Evolutionary conservation across 1,140 invertebrate genomes (phyloP).

Genomic region (Diplogasteroides magnus): DNA sequence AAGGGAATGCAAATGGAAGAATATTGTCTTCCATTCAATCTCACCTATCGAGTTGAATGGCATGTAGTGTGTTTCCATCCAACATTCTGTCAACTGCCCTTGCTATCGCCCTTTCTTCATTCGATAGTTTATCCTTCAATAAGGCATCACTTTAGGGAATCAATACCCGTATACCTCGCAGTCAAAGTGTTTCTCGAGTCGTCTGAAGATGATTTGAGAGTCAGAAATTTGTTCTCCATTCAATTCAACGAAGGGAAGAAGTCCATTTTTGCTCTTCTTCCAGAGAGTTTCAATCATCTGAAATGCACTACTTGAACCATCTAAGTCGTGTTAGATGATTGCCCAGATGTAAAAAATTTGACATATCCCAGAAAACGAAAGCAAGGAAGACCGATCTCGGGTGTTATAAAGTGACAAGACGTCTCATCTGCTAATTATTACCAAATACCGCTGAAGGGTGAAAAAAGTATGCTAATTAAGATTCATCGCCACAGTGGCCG

Average conservation of each 20-base stretch:
- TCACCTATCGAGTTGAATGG: slow-evolving; percentile 25
- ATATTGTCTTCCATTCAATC: background rate
- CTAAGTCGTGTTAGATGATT: background rate
- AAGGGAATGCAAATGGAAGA: slow-evolving; percentile 13
- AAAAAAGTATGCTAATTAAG: no score
- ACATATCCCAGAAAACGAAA: background rate
- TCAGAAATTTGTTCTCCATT: slow-evolving; percentile 52
- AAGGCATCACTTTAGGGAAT: background rate
- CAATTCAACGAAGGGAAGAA: slow-evolving; percentile 47
- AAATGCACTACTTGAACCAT: background rate
- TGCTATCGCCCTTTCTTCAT: slow-evolving; percentile 76
- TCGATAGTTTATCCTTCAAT: slow-evolving; percentile 67
- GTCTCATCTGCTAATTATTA: background rate
- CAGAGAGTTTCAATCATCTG: slow-evolving; percentile 32
- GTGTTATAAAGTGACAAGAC: background rate
- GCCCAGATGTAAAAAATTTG: background rate
- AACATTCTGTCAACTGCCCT: slow-evolving; percentile 89
- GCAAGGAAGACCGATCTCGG: no score
- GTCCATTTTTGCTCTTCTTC: slow-evolving; percentile 25
- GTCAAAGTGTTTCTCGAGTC: slow-evolving; percentile 38
- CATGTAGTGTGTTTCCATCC: slow-evolving; percentile 68
- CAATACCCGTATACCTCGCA: background rate
- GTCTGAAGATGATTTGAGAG: slow-evolving; percentile 49
- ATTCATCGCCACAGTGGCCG: no score
- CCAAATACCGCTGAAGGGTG: no score